Evolutionary conservation across 2,113 vertebrate genomes (phyloP).

Genomic region (Macroglossus sobrinus): DNA sequence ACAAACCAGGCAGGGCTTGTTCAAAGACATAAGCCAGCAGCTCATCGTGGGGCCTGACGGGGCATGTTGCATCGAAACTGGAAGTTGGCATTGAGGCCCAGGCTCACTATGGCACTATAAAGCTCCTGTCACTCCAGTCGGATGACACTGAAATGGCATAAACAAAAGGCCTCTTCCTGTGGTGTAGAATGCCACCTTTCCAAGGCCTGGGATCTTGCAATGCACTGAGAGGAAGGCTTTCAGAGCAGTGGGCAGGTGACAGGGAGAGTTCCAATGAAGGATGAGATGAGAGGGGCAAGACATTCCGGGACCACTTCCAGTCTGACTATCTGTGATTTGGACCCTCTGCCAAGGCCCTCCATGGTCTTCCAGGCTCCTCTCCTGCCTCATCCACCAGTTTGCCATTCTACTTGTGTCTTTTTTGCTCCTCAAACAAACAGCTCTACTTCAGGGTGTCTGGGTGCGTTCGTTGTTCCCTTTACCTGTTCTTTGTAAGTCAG

Average conservation of each 20-base stretch:
- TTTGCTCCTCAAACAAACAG: neutral
- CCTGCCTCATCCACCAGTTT: neutral
- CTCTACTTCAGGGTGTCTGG: neutral
- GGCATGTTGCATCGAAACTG: constrained; percentile 40
- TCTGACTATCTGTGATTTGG: neutral
- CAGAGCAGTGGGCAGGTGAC: neutral
- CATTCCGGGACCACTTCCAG: neutral
- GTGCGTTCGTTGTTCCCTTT: neutral
- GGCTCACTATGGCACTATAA: neutral
- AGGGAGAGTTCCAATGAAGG: neutral
- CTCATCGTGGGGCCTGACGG: constrained; percentile 44
- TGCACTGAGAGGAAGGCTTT: neutral
- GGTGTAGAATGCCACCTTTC: neutral
- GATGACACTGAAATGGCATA: neutral
- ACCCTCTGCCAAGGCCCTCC: neutral
- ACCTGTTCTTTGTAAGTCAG: neutral
- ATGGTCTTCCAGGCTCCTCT: neutral
- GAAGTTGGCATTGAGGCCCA: constrained; percentile 50
- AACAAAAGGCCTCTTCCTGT: neutral
- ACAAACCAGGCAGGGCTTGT: constrained; percentile 9
- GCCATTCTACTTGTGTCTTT: neutral
- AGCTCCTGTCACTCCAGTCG: neutral
- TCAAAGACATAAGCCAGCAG: constrained; percentile 22
- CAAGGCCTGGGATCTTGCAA: neutral
- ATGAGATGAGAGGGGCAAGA: neutral